Evolutionary conservation across 2,888 invertebrate species (phyloP), one percentile per base, ranked within the genome.

Genomic region (Hipparchia sbordonii): DNA sequence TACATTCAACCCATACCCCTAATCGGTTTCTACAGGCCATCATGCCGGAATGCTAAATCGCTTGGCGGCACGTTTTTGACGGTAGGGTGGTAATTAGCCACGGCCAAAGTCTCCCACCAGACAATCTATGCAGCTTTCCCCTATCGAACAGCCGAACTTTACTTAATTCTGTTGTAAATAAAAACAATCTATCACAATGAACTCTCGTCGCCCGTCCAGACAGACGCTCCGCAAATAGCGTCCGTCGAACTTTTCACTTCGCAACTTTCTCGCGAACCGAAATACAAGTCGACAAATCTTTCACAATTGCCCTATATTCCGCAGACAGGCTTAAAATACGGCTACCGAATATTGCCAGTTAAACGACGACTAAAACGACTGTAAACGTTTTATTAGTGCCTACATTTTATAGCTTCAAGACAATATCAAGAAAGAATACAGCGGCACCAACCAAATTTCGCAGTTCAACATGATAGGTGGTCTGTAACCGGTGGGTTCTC

Each of bases 251-350:
- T 65, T 67, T 56, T 67, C 67, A 56, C 54, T 48, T 65, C 57
- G 57, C 13, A 57, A 67, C 67, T 67, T 67, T 67, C 67, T 67
- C 67, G 45, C 56, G 9, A n/a, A 57, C 60, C 61, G 52, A 69
- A 69, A 69, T 69, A 73, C 73, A 71, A 71, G 59, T 39, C 33
- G 61, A 63, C 60, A 51, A 70, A 63, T 74, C 67, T 75, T 75
- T 72, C 74, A 74, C 72, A 74, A 74, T 56, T 72, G 74, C 63
- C 72, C 74, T 70, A 75, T 75, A 67, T 75, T 71, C 52, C 39
- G 9, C 52, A 62, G 69, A 70, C 72, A 12, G 23, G 59, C 60
- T 68, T 46, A 51, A 74, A 72, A 74, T 70, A 70, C 61, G 72
- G 48, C 74, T 13, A 46, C 65, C 66, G 74, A 51, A 39, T 39